A percentile compares a stretch with the other conserved stretches of the same genome.
Conservation (phyloP, 2,113 vertebrate genomes). For the Python bivittatus region DNA sequence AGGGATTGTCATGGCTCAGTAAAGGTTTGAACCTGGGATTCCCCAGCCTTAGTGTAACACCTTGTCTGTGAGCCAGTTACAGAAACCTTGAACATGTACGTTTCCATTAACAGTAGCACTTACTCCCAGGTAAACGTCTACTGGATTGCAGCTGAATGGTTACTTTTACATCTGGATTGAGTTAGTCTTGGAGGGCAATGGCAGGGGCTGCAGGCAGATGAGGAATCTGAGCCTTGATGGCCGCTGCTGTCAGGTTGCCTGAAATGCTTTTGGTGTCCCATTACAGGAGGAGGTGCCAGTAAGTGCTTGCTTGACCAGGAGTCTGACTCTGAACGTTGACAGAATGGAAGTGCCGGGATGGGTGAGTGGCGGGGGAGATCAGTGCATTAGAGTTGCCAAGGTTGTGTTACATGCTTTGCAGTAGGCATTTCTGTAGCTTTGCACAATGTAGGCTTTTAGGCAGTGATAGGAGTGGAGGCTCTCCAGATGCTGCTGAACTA, state of each 20-base stretch:
- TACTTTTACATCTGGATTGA: no score
- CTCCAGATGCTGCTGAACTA: background rate
- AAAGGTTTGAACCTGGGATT: no score
- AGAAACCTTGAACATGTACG: no score
- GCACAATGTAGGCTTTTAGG: background rate
- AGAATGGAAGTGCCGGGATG: background rate
- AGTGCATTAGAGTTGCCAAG: background rate
- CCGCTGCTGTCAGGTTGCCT: no score
- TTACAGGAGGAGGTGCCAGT: background rate
- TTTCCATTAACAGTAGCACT: no score
- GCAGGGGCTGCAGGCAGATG: background rate
- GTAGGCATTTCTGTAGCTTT: background rate
- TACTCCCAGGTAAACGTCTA: no score
- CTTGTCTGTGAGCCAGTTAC: no score
- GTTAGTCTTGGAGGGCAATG: no score
- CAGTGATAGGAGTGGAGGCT: background rate
- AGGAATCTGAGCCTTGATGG: background rate
- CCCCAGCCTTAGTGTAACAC: no score
- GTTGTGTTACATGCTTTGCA: background rate
- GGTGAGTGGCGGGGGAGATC: background rate
- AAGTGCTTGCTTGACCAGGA: background rate
- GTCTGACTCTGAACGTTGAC: background rate
- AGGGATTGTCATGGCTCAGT: no score
- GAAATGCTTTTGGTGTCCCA: background rate
- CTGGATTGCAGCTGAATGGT: no score